Percentiles rank a stretch among this genome's conserved stretches.
These are phyloP conservation scores for Uropsilus gracilis DNA, from an alignment of 2,113 vertebrate species.

Conservation along the genomic window DNA sequence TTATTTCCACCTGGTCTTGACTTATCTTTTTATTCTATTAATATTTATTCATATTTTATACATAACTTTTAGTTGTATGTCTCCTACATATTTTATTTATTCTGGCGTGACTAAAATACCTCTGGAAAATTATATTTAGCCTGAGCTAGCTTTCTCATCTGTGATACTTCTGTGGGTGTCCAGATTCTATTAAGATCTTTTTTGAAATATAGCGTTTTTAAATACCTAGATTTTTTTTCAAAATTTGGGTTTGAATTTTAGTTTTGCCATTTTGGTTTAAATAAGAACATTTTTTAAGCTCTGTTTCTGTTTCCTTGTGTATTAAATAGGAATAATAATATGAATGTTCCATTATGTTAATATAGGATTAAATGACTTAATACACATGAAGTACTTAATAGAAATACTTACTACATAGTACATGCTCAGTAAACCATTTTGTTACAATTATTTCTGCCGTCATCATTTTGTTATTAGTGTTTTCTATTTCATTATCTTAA, in stretches of 20 bases:
- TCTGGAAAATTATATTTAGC: background rate
- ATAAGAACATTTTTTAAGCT: background rate
- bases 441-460: background rate
- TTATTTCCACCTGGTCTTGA: background rate
- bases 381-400: background rate
- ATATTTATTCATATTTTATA: background rate
- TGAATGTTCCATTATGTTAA: background rate
- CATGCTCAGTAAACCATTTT: background rate
- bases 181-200: slow-evolving; percentile 30
- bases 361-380: slow-evolving; percentile 9
- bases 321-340: slow-evolving; percentile 14
- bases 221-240: background rate
- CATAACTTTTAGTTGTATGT: background rate
- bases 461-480: background rate
- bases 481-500: background rate
- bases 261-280: background rate
- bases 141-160: background rate
- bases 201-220: background rate
- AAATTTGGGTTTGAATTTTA: slow-evolving; percentile 5
- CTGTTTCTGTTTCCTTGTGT: background rate
- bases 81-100: background rate
- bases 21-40: slow-evolving; percentile 19
- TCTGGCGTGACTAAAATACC: background rate
- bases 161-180: background rate
- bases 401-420: background rate